phyloP scores from a whole-genome alignment of 2,888 invertebrate genomes.

The Apotomis betuletana region DNA sequence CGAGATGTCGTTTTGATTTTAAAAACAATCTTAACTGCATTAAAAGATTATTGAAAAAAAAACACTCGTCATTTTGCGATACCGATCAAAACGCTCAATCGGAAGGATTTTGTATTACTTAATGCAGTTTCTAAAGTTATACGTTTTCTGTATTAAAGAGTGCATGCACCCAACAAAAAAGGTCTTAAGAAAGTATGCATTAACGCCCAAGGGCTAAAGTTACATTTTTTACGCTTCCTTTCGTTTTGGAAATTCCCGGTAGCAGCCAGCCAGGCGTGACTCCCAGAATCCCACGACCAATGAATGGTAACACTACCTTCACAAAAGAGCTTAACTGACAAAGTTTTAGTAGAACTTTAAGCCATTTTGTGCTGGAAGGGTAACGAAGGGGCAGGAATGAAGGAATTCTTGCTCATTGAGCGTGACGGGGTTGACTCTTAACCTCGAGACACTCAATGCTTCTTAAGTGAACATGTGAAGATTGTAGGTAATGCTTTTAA shows the following conservation, averaged over 20 bases:
- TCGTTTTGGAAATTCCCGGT: slow-evolving; percentile 15
- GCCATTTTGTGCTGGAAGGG: not conserved
- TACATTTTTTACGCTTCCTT: slow-evolving; percentile 28
- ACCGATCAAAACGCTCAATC: too few species aligned
- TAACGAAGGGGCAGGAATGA: slow-evolving; percentile 13
- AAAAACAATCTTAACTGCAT: too few species aligned
- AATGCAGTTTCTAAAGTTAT: too few species aligned
- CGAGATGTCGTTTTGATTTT: too few species aligned
- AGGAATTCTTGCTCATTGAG: slow-evolving; percentile 38
- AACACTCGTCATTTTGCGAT: too few species aligned
- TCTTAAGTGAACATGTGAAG: not conserved
- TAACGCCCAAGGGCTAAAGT: slow-evolving; percentile 17
- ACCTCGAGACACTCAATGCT: slow-evolving; percentile 9
- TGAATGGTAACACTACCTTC: slow-evolving; percentile 1
- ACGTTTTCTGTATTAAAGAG: too few species aligned
- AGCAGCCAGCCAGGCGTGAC: slow-evolving; percentile 12
- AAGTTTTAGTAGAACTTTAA: not conserved
- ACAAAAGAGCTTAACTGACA: slow-evolving; percentile 1
- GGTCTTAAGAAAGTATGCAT: not conserved
- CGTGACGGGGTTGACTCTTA: slow-evolving; percentile 41
- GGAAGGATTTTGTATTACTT: too few species aligned
- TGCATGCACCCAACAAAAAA: too few species aligned
- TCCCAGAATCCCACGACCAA: slow-evolving; percentile 14
- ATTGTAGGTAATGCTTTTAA: too few species aligned
- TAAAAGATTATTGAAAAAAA: too few species aligned